Evolutionary conservation across 2,797 vertebrate species (phyloP), one percentile per base, ranked within the genome.

Genomic region (Cuniculus paca): DNA sequence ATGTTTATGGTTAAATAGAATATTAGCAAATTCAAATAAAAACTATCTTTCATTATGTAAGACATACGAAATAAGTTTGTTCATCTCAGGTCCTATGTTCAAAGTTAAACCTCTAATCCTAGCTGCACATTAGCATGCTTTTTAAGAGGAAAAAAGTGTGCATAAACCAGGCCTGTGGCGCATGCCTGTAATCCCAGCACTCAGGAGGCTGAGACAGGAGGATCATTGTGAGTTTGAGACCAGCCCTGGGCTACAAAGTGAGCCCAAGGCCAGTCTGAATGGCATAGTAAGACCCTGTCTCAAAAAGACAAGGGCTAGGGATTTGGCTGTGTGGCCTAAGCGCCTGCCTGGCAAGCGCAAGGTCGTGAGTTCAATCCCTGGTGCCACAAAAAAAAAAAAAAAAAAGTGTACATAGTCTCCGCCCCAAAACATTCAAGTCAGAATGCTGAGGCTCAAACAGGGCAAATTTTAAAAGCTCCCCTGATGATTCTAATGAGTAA

Each of bases 21-120:
- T 48, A 95, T 26, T 60, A 83, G 24, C 92, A 28, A 82, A 88
- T 86, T 95, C 61, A 89, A 94, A 91, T 72, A 39, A 95, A 93
- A 95, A 58, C 6, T 56, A 16, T 39, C 78, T 95, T 63, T 89
- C 79, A 70, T 95, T 88, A 92, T 74, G 42, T 14, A 26, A 92
- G 11, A 48, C 77, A 88, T 70, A 60, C 68, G 31, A 84, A 89
- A 70, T 45, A 93, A 92, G 65, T 17, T 65, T 82, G 19, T 24
- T 54, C 19, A 16, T 80, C 31, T 65, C 74, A 77, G 19, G 28
- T 72, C 58, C 54, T 50, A 93, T 42, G 60, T 85, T 85, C 54
- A 56, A 92, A 94, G 11, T 70, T 81, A 22, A 96, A 86, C 26
- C 58, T 28, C 72, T 95, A 86, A 93, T 78, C 60, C 77, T 72